Evolutionary conservation across 2,888 invertebrate species (phyloP).

Genomic region (Melanargia galathea): DNA sequence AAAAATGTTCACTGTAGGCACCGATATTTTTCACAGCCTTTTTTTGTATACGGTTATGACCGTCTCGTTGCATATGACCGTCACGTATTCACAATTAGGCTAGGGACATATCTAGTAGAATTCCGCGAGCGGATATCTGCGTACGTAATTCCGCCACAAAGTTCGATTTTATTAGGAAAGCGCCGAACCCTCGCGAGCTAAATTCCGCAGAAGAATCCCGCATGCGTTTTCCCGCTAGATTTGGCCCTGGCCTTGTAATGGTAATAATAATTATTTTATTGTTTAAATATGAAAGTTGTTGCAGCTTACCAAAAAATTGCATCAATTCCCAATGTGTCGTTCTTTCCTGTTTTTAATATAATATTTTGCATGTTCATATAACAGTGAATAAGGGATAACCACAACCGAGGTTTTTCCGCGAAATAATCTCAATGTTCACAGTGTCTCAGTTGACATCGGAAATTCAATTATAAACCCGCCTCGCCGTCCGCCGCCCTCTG

Average conservation of each 20-base stretch:
- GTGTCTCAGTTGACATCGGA: constrained; percentile 56
- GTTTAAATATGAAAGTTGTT: no score
- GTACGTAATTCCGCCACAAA: neutral
- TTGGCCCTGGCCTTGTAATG: no score
- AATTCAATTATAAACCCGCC: constrained; percentile 68
- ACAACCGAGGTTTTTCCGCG: constrained; percentile 53
- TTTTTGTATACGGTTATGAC: neutral
- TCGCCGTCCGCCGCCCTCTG: constrained; percentile 28
- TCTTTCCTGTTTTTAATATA: constrained; percentile 39
- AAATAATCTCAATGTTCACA: constrained; percentile 55
- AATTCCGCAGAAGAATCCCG: no score
- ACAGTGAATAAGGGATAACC: constrained; percentile 61
- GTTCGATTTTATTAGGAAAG: no score
- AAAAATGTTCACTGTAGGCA: neutral
- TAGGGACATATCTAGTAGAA: neutral
- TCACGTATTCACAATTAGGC: neutral
- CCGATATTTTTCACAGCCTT: neutral
- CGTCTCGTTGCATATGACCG: neutral
- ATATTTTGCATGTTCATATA: constrained; percentile 56
- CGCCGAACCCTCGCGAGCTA: no score
- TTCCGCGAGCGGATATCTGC: neutral
- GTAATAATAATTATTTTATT: no score
- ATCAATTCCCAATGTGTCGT: no score
- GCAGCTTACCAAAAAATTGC: no score
- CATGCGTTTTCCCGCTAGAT: no score